Evolutionary conservation across 2,797 vertebrate genomes (phyloP).

Genomic region (Telmatherina bonti): DNA sequence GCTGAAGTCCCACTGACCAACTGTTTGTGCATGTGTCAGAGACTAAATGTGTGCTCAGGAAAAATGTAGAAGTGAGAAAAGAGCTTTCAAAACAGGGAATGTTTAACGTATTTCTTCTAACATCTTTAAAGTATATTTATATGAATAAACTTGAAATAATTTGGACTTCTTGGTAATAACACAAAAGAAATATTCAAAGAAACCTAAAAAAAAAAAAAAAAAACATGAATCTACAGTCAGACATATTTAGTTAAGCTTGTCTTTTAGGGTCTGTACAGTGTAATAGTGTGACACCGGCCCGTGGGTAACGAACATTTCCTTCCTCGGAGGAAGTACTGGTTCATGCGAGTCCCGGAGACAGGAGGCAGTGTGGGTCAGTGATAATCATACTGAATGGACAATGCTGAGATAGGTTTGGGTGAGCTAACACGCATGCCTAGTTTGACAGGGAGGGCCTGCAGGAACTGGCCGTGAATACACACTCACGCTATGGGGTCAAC

Average conservation of each 20-base stretch:
- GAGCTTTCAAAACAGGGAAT: constrained; percentile 30
- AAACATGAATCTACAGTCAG: constrained; percentile 8
- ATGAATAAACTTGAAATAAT: constrained; percentile 19
- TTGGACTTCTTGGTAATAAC: constrained; percentile 17
- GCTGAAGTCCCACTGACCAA: constrained; percentile 55
- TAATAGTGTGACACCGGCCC: constrained; percentile 67
- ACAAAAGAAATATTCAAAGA: constrained; percentile 10
- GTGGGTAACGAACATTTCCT: constrained; percentile 81
- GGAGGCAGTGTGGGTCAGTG: constrained; percentile 80
- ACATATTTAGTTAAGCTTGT: constrained; percentile 46
- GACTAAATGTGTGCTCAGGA: constrained; percentile 36
- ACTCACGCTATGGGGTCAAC: constrained; percentile 72
- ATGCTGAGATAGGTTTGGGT: constrained; percentile 79
- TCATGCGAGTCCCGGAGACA: constrained; percentile 81
- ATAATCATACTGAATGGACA: constrained; percentile 83
- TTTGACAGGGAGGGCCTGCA: constrained; percentile 66
- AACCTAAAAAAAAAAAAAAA: no score
- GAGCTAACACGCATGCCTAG: constrained; percentile 67
- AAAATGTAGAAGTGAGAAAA: constrained; percentile 5
- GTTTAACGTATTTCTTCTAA: constrained; percentile 37
- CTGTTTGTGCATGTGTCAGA: constrained; percentile 53
- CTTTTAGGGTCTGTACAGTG: constrained; percentile 64
- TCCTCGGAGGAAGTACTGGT: constrained; percentile 82
- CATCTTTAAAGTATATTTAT: constrained; percentile 32
- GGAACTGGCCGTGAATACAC: constrained; percentile 72